Percentiles rank a stretch among this genome's conserved stretches.
phyloP scores from a whole-genome alignment of 2,797 vertebrate genomes.

The Falco naumanni region DNA sequence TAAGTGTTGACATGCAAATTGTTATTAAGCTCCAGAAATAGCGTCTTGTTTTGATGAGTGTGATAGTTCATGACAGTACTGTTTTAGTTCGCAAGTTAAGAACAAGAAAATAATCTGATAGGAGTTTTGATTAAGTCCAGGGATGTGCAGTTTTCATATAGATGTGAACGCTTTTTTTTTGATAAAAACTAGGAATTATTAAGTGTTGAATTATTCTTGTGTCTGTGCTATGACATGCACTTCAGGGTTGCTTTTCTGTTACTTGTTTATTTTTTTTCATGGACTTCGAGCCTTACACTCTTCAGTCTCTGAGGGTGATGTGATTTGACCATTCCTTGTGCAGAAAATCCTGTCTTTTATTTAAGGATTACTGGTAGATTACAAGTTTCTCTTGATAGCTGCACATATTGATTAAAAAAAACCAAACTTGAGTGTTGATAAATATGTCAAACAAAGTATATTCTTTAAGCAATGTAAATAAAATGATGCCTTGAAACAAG shows the following conservation, averaged over 20 bases:
- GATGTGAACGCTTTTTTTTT: background rate
- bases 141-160: background rate
- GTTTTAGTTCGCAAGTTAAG: background rate
- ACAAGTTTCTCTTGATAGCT: background rate
- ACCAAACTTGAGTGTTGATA: background rate
- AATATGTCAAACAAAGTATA: background rate
- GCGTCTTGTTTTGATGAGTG: background rate
- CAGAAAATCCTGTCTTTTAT: background rate
- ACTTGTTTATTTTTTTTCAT: background rate
- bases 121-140: background rate
- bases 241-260: background rate
- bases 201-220: background rate
- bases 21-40: slow-evolving; percentile 12
- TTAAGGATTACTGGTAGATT: background rate
- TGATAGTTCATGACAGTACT: background rate
- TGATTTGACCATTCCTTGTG: background rate
- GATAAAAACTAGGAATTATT: background rate
- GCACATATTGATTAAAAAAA: background rate
- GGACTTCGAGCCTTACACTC: background rate
- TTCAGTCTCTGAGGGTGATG: background rate
- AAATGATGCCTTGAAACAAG: background rate
- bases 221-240: background rate
- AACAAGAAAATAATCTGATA: background rate
- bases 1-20: slow-evolving; percentile 23
- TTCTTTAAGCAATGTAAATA: background rate